Percentiles rank a stretch among this genome's conserved stretches.
These are phyloP conservation scores for Chiloscyllium plagiosum DNA, from an alignment of 2,113 vertebrate species.

Conservation along the genomic window DNA sequence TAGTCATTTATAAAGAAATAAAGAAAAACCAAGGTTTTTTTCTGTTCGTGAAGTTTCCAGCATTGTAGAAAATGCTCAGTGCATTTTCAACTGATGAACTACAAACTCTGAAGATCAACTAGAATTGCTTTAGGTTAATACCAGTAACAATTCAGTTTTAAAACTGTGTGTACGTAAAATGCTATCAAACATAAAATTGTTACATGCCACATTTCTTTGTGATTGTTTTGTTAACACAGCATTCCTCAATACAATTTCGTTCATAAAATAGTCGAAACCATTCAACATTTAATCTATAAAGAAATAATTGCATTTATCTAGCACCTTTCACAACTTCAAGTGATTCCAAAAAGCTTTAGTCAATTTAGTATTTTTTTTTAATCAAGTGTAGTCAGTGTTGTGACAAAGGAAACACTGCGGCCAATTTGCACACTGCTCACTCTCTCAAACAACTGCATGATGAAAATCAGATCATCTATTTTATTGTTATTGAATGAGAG, in stretches of 20 bases:
- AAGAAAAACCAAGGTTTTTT: not conserved
- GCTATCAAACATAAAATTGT: not conserved
- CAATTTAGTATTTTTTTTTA: not conserved
- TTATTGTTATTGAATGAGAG: not conserved
- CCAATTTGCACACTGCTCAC: not conserved
- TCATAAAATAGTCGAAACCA: not conserved
- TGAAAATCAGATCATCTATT: not conserved
- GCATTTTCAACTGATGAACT: not conserved
- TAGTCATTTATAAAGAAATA: not conserved
- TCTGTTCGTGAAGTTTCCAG: not conserved
- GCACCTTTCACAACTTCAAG: not conserved
- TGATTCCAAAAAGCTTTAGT: not conserved
- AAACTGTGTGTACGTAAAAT: not conserved
- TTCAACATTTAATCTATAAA: not conserved
- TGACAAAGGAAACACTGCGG: not conserved
- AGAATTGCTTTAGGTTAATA: not conserved
- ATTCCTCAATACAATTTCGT: not conserved
- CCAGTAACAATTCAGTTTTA: not conserved
- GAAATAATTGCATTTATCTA: not conserved
- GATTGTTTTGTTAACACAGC: not conserved
- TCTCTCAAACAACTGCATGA: not conserved
- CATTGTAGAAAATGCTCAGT: not conserved
- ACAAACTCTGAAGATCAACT: not conserved
- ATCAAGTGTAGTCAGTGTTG: not conserved
- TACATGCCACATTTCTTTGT: not conserved